A percentile compares a stretch with the other conserved stretches of the same genome.
Conservation (phyloP, 1,140 invertebrate species). For the Aphidius gifuensis region DNA sequence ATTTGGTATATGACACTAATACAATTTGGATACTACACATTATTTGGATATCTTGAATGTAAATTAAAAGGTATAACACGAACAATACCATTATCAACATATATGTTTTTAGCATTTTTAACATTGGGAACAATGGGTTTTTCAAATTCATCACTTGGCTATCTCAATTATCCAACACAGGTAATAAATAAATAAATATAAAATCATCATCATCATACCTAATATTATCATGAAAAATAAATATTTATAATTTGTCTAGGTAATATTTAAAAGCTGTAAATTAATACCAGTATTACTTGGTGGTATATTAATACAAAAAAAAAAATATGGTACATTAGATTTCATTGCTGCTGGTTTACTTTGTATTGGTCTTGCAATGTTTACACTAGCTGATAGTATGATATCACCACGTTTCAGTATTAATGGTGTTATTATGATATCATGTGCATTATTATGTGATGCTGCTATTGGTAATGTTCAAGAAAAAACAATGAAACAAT, state of each 20-base stretch:
- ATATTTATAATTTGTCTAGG: conserved; percentile 33
- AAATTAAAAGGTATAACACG: conserved; percentile 62
- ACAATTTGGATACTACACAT: conserved; percentile 84
- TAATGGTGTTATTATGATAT: conserved; percentile 83
- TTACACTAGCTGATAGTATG: conserved; percentile 88
- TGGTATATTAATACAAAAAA: conserved; percentile 87
- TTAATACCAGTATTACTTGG: conserved; percentile 92
- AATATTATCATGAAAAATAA: background rate
- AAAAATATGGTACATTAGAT: conserved; percentile 80
- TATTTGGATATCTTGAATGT: conserved; percentile 78
- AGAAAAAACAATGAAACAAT: conserved; percentile 87
- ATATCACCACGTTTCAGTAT: conserved; percentile 85
- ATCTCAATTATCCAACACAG: conserved; percentile 91
- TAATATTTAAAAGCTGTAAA: conserved; percentile 97
- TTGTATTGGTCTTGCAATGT: conserved; percentile 88
- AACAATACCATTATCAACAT: conserved; percentile 79
- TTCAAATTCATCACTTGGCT: conserved; percentile 92
- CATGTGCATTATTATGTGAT: conserved; percentile 83
- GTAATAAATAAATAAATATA: conserved; percentile 27
- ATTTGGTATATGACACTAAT: conserved; percentile 91
- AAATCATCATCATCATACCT: too few species aligned
- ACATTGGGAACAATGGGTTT: conserved; percentile 94
- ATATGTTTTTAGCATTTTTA: conserved; percentile 77
- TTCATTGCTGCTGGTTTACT: conserved; percentile 81
- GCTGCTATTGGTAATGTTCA: conserved; percentile 94